These are phyloP conservation scores for Ancistrus triradiatus DNA, from an alignment of 2,113 vertebrate genomes.

Conservation along the genomic window DNA sequence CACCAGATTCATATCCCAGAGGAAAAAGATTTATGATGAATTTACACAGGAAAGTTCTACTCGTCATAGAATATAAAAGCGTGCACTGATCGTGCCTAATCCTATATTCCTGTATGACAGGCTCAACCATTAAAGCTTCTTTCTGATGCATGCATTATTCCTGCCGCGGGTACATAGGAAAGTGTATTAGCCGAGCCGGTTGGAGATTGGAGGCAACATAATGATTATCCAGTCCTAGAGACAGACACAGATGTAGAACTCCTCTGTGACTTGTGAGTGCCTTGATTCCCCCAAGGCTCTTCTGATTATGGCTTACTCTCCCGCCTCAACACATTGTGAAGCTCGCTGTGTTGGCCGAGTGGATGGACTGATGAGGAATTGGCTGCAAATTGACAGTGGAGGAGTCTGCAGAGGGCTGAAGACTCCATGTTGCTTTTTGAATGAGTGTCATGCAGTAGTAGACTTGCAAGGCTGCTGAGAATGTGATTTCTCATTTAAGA, in stretches of 20 bases:
- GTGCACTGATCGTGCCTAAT: background rate
- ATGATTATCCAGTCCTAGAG: slow-evolving; percentile 19
- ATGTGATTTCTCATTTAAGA: slow-evolving; percentile 9
- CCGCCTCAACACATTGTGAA: slow-evolving; percentile 12
- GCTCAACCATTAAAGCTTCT: slow-evolving; percentile 1
- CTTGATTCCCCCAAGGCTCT: slow-evolving; percentile 12
- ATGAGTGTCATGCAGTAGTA: slow-evolving; percentile 7
- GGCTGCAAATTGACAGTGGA: slow-evolving; percentile 19
- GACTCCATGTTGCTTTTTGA: slow-evolving; percentile 19
- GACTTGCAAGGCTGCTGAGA: slow-evolving; percentile 1
- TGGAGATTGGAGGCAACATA: background rate
- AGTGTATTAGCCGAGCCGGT: slow-evolving; percentile 15
- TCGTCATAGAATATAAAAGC: background rate
- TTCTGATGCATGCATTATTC: background rate
- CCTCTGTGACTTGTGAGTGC: slow-evolving; percentile 20
- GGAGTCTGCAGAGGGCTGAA: slow-evolving; percentile 10
- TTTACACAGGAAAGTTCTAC: too few species aligned
- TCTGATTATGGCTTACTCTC: slow-evolving; percentile 25
- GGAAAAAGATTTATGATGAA: too few species aligned
- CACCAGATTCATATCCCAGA: too few species aligned
- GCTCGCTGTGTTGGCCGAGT: background rate
- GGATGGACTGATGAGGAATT: slow-evolving; percentile 11
- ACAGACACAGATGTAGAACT: background rate
- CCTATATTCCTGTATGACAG: background rate
- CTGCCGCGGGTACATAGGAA: slow-evolving; percentile 3